phyloP scores from a whole-genome alignment of 2,797 vertebrate species.

The Anolis apletophallus region DNA sequence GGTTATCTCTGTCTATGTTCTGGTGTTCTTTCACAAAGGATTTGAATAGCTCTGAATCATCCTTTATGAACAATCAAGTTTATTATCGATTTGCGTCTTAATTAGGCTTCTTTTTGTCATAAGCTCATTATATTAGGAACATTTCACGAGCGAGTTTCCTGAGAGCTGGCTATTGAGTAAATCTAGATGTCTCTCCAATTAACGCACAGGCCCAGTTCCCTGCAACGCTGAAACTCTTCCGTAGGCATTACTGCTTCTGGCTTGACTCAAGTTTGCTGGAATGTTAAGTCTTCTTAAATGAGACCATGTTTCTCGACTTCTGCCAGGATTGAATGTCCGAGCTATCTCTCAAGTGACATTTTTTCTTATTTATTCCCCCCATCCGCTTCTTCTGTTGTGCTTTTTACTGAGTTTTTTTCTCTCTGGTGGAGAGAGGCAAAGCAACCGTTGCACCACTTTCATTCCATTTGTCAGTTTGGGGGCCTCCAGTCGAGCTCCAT shows the following conservation, averaged over 20 bases:
- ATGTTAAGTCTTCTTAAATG: constrained; percentile 38
- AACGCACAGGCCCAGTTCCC: constrained; percentile 16
- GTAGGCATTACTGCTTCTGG: constrained; percentile 14
- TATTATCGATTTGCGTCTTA: constrained; percentile 60
- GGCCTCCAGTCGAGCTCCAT: constrained; percentile 42
- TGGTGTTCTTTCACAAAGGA: constrained; percentile 21
- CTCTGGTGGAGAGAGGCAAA: constrained; percentile 3
- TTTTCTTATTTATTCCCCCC: constrained; percentile 59
- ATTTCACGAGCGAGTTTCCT: constrained; percentile 17
- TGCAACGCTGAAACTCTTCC: not conserved
- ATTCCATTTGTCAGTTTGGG: constrained; percentile 55
- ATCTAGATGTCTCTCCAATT: constrained; percentile 15
- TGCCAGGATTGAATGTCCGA: constrained; percentile 43
- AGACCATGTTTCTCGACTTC: constrained; percentile 30
- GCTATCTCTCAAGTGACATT: constrained; percentile 58
- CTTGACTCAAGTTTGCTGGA: constrained; percentile 55
- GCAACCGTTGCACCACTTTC: not conserved
- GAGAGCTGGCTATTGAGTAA: constrained; percentile 38
- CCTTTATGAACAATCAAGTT: constrained; percentile 60
- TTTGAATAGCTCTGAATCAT: constrained; percentile 70
- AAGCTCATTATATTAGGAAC: constrained; percentile 43
- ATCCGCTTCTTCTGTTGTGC: constrained; percentile 44
- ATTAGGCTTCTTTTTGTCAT: constrained; percentile 45
- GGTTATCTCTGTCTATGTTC: not conserved
- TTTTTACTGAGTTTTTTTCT: constrained; percentile 37